Evolutionary conservation across 2,888 invertebrate species (phyloP).

Genomic region (Smittia sp.): DNA sequence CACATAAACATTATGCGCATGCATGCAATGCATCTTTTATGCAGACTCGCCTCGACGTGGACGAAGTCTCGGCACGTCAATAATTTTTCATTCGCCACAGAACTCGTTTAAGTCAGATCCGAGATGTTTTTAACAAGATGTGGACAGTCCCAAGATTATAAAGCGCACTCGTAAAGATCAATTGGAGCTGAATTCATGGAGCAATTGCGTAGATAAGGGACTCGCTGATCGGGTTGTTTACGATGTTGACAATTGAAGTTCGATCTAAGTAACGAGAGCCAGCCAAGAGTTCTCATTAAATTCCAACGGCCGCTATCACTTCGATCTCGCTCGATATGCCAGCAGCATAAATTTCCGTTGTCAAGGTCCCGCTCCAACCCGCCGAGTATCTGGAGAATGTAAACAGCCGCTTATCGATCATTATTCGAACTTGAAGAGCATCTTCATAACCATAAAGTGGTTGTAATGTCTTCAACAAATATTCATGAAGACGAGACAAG

Average conservation of each 20-base stretch:
- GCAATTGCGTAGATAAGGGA: background rate
- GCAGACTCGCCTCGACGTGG: constrained; percentile 12
- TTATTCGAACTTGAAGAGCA: constrained; percentile 3
- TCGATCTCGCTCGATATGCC: background rate
- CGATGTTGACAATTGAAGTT: background rate
- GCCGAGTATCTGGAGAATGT: background rate
- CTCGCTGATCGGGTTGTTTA: background rate
- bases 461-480: background rate
- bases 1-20: constrained; percentile 37
- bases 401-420: background rate
- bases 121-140: background rate
- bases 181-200: background rate
- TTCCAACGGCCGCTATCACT: background rate
- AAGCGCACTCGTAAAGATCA: background rate
- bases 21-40: constrained; percentile 32
- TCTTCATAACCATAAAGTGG: background rate
- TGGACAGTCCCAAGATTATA: background rate
- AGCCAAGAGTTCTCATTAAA: background rate
- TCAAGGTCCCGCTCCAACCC: background rate
- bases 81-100: constrained; percentile 24
- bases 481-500: background rate
- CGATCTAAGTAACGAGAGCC: background rate
- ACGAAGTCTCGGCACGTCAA: background rate
- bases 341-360: background rate
- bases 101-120: constrained; percentile 24